Evolutionary conservation across 2,113 vertebrate species (phyloP).

Genomic region (Phrynocephalus versicolor): DNA sequence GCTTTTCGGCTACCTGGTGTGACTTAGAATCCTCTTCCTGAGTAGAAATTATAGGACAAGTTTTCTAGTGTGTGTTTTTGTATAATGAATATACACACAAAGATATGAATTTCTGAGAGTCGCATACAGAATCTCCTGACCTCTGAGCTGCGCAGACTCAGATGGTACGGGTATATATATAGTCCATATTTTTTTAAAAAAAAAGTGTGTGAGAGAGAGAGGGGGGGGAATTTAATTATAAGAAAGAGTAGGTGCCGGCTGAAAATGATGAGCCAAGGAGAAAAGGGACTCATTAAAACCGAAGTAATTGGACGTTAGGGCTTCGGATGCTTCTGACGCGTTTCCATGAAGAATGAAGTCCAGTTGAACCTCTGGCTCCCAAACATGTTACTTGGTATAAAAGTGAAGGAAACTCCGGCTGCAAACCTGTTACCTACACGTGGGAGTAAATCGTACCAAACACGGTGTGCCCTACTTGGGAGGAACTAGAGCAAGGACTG

Average conservation of each 20-base stretch:
- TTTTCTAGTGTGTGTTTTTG: background rate
- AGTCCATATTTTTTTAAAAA: background rate
- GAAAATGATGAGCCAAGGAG: background rate
- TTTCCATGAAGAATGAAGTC: background rate
- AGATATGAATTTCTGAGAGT: too few species aligned
- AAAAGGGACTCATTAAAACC: background rate
- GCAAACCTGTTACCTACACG: background rate
- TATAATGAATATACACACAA: background rate
- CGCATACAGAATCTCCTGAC: too few species aligned
- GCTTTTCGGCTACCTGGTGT: background rate
- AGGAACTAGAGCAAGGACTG: background rate
- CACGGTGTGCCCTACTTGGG: background rate
- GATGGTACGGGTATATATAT: background rate
- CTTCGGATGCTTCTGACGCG: too few species aligned
- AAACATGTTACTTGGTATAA: background rate
- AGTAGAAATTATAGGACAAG: background rate
- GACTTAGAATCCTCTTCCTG: background rate
- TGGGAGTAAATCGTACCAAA: background rate
- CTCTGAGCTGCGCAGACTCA: background rate
- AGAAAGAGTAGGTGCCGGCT: background rate
- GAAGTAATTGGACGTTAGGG: background rate
- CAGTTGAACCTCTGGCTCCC: background rate
- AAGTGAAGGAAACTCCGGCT: background rate
- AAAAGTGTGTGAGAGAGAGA: too few species aligned
- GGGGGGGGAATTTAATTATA: background rate